These are phyloP conservation scores for Monodelphis domestica DNA, from an alignment of 2,797 vertebrate genomes.

Conservation along the genomic window DNA sequence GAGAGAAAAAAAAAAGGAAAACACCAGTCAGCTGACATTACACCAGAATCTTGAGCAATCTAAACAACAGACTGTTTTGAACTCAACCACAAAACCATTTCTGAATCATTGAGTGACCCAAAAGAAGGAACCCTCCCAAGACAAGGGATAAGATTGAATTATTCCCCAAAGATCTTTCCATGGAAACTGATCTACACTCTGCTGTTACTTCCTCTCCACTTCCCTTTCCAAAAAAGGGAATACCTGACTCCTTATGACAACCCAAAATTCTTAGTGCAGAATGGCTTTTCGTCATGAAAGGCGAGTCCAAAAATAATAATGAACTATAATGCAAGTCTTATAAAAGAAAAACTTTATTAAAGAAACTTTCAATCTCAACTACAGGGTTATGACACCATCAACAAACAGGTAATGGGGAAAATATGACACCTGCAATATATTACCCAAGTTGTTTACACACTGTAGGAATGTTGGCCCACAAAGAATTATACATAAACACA, in stretches of 20 bases:
- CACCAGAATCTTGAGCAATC: conserved; percentile 2
- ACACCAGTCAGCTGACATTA: neutral
- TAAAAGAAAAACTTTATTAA: conserved; percentile 43
- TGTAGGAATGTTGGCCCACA: conserved; percentile 12
- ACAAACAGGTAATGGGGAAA: conserved; percentile 52
- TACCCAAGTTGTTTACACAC: neutral
- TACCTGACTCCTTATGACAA: conserved; percentile 15
- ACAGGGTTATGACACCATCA: conserved; percentile 62
- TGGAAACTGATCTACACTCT: neutral
- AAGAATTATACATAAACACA: conserved; percentile 22
- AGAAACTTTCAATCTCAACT: conserved; percentile 13
- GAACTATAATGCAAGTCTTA: conserved; percentile 36
- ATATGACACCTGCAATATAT: neutral
- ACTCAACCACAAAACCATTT: conserved; percentile 21
- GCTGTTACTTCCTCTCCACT: neutral
- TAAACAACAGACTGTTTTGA: conserved; percentile 32
- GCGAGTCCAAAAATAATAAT: neutral
- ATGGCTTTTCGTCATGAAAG: neutral
- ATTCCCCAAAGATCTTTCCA: neutral
- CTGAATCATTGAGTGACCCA: conserved; percentile 21
- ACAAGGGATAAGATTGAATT: conserved; percentile 23
- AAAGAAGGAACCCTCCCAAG: conserved; percentile 23
- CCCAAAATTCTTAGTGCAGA: conserved; percentile 22
- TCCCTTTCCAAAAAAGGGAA: neutral
- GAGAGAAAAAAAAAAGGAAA: neutral